Conservation (phyloP, 2,113 vertebrate species). For the Cyanoramphus novaezelandiae region DNA sequence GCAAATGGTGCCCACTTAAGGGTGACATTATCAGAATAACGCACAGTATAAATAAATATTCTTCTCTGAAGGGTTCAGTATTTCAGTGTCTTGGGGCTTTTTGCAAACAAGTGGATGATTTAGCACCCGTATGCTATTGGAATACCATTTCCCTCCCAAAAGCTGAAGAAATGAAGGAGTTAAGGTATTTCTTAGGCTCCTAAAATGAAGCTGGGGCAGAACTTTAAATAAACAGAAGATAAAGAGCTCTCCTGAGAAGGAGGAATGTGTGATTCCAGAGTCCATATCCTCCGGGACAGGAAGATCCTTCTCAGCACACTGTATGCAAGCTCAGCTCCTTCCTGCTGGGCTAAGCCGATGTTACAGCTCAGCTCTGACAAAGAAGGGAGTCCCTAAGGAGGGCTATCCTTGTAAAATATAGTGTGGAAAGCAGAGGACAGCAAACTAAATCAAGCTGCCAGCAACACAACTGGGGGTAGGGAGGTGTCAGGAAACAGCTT, state of each 20-base stretch:
- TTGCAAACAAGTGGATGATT: background rate
- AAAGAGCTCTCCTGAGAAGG: background rate
- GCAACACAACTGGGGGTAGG: background rate
- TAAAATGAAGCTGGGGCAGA: background rate
- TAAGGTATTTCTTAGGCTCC: background rate
- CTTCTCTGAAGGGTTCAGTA: background rate
- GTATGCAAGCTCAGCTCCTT: background rate
- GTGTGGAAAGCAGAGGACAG: background rate
- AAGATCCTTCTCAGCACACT: background rate
- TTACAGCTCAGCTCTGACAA: background rate
- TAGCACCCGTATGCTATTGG: background rate
- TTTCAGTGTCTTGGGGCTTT: background rate
- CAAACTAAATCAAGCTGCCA: background rate
- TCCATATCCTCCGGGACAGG: background rate
- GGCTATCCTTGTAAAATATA: background rate
- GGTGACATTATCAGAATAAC: background rate
- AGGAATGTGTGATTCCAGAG: background rate
- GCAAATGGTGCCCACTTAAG: background rate
- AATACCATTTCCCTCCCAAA: background rate
- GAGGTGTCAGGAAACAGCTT: rapidly evolving
- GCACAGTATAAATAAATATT: background rate
- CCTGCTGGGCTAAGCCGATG: background rate
- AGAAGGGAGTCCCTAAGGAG: background rate
- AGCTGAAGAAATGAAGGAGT: background rate
- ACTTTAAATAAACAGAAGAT: background rate